Evolutionary conservation across 2,113 vertebrate genomes (phyloP), one percentile per base, ranked within the genome.

Genomic region (Anser brachyrhynchus): DNA sequence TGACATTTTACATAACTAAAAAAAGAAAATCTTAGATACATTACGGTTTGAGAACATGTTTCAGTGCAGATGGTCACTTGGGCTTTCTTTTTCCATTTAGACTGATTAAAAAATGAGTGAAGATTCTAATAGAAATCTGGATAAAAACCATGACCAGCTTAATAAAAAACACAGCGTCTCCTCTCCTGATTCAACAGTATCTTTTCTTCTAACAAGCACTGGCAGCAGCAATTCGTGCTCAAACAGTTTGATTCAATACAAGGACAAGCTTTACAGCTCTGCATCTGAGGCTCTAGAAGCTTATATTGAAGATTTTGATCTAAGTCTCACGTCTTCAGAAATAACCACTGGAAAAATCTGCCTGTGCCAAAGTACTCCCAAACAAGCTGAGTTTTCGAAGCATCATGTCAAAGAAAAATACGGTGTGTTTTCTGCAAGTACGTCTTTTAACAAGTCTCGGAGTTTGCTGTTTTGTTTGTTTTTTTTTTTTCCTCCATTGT

Each of bases 261-360:
- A 98, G 87, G 96, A 98, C 91, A 98, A 97, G 91, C 67, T 96
- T 33, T 99, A 99, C 61, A 96, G 95, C 31, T 99, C 99, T 1
- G 99, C 99, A 10, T 98, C 99, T 1, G 97, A 98, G 12, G 99
- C 99, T 8, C 66, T 99, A 54, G 98, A 99, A 21, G 99, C 98
- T 15, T 99, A 99, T 92, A 99, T 99, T 46, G 86, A 98, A 52
- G 99, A 99, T 82, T 99, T 98, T 79, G 97, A 99, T 59, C 94
- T 86, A 82, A 98, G 96, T 54, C 92, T 65, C 49, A 72, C 49
- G 10, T 96, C 89, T 59, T 52, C 95, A 8, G 46, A 57, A 29
- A 12, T 54, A 10, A 90, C 54, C 6, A 91, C 97, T 55, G 98
- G 98, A 62, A 95, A 82, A 65, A 96, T 98, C 44, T 73, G 96